Percentiles rank a stretch among this genome's conserved stretches.
Conservation (phyloP, 2,113 vertebrate species). For the Forbesichthys papilliferus region DNA sequence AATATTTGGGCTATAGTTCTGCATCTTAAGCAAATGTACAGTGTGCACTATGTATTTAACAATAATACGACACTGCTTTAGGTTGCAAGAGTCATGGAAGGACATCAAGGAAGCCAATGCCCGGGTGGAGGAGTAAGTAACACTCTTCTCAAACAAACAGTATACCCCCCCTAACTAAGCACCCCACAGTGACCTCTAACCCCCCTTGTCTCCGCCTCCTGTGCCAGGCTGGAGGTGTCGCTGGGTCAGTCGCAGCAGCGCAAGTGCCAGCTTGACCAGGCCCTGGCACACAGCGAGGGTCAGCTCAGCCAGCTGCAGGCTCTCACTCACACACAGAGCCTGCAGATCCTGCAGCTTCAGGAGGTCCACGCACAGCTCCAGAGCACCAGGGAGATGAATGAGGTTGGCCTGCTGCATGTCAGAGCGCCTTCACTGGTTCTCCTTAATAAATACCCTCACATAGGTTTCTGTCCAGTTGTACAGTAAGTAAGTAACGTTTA, state of each 20-base stretch:
- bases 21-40: not conserved
- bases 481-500: too few relatives aligned
- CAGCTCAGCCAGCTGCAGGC: conserved; percentile 54
- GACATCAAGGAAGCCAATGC: conserved; percentile 61
- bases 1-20: not conserved
- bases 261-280: conserved; percentile 42
- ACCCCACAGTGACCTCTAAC: too few relatives aligned
- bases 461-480: not conserved
- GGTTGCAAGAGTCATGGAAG: conserved; percentile 69
- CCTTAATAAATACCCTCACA: not conserved
- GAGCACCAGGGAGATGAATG: conserved; percentile 75
- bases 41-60: not conserved
- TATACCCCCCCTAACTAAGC: too few relatives aligned
- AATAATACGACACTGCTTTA: conserved; percentile 22
- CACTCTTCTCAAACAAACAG: too few relatives aligned
- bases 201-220: not conserved
- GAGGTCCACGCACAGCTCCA: conserved; percentile 70
- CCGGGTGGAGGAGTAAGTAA: conserved; percentile 60
- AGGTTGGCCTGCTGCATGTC: conserved; percentile 69
- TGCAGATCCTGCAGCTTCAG: conserved; percentile 67
- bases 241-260: conserved; percentile 56
- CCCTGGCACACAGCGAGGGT: conserved; percentile 55
- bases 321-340: conserved; percentile 61
- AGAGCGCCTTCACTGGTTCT: not conserved
- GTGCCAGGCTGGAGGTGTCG: conserved; percentile 56